Evolutionary conservation across 2,888 invertebrate genomes (phyloP).

Genomic region (Aleiodes testaceus): DNA sequence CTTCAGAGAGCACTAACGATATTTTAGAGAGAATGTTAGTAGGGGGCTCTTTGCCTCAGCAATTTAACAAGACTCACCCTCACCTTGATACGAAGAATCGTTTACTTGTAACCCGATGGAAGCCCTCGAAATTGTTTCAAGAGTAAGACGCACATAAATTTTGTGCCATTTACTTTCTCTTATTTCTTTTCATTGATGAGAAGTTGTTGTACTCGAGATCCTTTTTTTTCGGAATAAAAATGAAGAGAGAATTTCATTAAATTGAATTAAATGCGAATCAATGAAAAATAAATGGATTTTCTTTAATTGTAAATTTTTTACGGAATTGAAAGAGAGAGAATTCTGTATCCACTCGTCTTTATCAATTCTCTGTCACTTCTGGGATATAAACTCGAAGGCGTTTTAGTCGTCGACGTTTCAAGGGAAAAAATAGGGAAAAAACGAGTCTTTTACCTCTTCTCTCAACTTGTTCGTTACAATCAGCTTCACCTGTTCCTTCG

Average conservation of each 20-base stretch:
- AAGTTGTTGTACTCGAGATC: not conserved
- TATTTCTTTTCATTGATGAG: not conserved
- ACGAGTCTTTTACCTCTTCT: constrained; percentile 30
- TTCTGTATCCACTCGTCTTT: constrained; percentile 10
- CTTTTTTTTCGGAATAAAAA: not conserved
- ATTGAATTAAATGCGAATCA: too few species aligned
- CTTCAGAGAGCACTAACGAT: not conserved
- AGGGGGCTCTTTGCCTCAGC: constrained; percentile 12
- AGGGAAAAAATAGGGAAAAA: constrained; percentile 19
- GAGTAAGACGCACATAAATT: constrained; percentile 24
- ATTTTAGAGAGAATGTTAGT: constrained; percentile 8
- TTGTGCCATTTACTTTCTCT: not conserved
- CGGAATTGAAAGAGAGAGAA: not conserved
- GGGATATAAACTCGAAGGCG: constrained; percentile 15
- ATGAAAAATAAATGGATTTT: too few species aligned
- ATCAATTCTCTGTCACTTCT: constrained; percentile 32
- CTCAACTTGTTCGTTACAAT: constrained; percentile 24
- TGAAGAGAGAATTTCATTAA: too few species aligned
- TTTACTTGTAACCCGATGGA: not conserved
- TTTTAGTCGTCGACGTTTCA: constrained; percentile 24
- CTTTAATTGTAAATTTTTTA: too few species aligned
- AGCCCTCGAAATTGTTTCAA: constrained; percentile 27
- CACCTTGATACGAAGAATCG: constrained; percentile 1
- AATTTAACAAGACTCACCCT: constrained; percentile 6
- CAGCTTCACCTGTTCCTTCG: constrained; percentile 30